phyloP scores from a whole-genome alignment of 2,113 vertebrate species.

The Camelus bactrianus region DNA sequence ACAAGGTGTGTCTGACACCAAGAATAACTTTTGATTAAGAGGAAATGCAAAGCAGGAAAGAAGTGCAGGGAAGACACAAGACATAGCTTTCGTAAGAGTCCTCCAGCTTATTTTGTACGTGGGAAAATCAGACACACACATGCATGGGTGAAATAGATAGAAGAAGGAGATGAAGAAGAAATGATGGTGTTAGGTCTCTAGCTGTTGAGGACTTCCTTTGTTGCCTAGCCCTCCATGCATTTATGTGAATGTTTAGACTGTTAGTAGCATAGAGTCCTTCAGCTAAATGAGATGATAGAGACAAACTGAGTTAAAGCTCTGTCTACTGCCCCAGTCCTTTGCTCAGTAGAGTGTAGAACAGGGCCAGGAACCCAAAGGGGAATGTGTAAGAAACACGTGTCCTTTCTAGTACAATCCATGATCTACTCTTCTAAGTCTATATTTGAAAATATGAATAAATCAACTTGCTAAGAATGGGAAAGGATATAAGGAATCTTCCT shows the following conservation, averaged over 20 bases:
- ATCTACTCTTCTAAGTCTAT: neutral
- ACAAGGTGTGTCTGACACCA: neutral
- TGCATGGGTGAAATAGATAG: neutral
- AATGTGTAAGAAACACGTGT: neutral
- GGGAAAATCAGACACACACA: neutral
- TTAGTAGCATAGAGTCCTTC: neutral
- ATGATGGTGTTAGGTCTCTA: neutral
- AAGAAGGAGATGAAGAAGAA: neutral
- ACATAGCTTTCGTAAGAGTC: neutral
- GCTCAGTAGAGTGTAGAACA: neutral
- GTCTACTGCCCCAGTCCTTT: neutral
- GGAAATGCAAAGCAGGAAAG: neutral
- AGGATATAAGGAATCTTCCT: neutral
- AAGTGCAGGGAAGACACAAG: neutral
- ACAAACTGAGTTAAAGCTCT: neutral
- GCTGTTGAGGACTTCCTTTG: neutral
- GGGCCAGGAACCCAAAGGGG: neutral
- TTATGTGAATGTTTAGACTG: neutral
- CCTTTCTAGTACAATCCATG: neutral
- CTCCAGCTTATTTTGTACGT: neutral
- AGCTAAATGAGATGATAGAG: neutral
- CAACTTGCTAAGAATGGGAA: neutral
- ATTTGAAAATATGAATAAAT: neutral
- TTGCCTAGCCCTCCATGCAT: neutral
- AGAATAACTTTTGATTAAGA: neutral